Evolutionary conservation across 2,113 vertebrate genomes (phyloP), one percentile per base, ranked within the genome.

Genomic region (Numenius arquata): DNA sequence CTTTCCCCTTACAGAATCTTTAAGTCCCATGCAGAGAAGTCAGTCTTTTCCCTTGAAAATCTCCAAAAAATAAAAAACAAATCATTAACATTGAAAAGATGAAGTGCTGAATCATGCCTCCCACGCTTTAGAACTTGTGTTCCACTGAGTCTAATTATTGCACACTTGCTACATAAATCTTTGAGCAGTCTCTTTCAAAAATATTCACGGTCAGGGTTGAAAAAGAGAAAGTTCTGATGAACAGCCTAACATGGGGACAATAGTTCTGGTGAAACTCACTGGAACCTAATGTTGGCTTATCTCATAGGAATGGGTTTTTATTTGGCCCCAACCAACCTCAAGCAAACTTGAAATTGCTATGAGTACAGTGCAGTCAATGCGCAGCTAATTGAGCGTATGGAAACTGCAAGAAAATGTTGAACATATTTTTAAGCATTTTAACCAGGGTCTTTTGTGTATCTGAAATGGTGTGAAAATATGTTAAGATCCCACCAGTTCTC

Each of bases 41-140:
- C 71, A 66, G 89, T 73, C 63, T 96, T 88, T 95, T n/a, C 40
- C 55, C 47, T 62, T 91, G 66, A 89, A 96, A 90, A 88, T 80
- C 50, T 59, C 11, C 9, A 70, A 34, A 72, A 81, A 90, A 55
- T 34, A 90, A 91, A 56, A 59, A 89, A 55, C 66, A 85, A 48
- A 84, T 74, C 83, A 84, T 90, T 93, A 90, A 59, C 1, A 5
- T n/a, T 47, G 83, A 50, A 75, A 87, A 85, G 86, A 76, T 48
- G 62, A 89, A 95, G 62, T 79, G 95, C 95, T 96, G 95, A 94
- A 62, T 95, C 94, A 93, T 88, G 77, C 74, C 84, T 88, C 90
- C 87, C 78, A 85, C 8, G 4, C 87, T 87, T 89, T 15, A 89
- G 90, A 82, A 82, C 76, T 91, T 93, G 89, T 91, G 87, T 91